Base-by-base conservation (phyloP, 2,797 vertebrate species). In the Megaceryle alcyon region DNA sequence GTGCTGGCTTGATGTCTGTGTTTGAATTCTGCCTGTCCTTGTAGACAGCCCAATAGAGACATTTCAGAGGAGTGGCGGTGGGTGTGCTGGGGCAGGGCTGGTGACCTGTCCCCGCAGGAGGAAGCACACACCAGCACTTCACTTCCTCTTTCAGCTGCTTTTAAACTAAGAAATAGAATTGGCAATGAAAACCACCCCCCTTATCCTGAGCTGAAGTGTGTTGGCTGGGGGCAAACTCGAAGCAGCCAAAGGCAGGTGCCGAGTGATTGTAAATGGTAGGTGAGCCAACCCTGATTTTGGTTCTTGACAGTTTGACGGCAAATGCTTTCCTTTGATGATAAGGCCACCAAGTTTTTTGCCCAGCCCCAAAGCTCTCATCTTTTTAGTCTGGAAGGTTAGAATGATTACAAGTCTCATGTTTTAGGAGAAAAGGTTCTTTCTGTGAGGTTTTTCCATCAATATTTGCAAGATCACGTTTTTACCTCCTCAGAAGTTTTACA, bases 1-100 rank as follows among this genome's bases (percentile, higher is more conserved):
- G 76, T 3, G 35, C 72, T 4, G 33, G 11, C 31, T 48, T 2
- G 25, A 7, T 26, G 66, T 35, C 48, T 2, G 1, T 3, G 48
- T 20, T 14, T 19, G 85, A 13, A 1, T 5, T 8, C 61, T 21
- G 49, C 0, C 1, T 0, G 0, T 29, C 2, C 3, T 44, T 12
- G 49, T 8, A 7, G 77, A 6, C 20, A 7, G 28, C 1, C 7
- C 2, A 1, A 31, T 14, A 3, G 57, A 46, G 77, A 71, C 16
- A 2, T 37, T 46, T 23, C 4, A 6, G 41, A 2, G 3, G 33
- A 28, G 51, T 2, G 15, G 18, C 1, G 2, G 35, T 0, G 29
- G 70, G 28, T 26, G 51, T 54, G 56, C 79, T 35, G 49, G 31
- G 63, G 43, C 33, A 14, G 37, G 56, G 48, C 22, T 20, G 49